Conservation (phyloP, 2,797 vertebrate species). For the Alouatta caraya region DNA sequence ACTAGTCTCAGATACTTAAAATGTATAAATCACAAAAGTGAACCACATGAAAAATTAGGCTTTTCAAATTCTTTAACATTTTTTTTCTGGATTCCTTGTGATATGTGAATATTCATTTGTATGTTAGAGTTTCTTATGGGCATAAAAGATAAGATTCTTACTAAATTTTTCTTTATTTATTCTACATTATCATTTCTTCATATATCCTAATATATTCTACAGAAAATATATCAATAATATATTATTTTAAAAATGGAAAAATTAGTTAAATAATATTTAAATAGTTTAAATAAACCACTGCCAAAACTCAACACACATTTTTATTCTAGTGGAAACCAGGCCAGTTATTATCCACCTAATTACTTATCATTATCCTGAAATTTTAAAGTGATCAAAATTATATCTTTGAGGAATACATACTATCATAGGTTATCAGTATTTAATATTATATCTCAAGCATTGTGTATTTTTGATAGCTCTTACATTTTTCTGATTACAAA, state of each 20-base stretch:
- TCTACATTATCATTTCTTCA: background rate
- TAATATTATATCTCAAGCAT: background rate
- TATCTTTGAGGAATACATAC: background rate
- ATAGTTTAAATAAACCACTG: background rate
- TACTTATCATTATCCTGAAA: slow-evolving; percentile 23
- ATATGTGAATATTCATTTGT: slow-evolving; percentile 23
- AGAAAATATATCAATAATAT: slow-evolving; percentile 11
- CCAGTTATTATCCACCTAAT: background rate
- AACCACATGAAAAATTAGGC: background rate
- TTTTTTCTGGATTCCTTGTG: slow-evolving; percentile 13
- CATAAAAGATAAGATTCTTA: slow-evolving; percentile 38
- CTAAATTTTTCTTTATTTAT: slow-evolving; percentile 30
- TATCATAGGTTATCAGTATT: background rate
- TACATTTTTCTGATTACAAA: slow-evolving; percentile 25
- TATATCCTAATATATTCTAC: slow-evolving; percentile 22
- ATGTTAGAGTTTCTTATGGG: background rate
- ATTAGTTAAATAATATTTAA: background rate
- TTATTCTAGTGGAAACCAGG: background rate
- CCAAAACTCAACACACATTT: slow-evolving; percentile 12
- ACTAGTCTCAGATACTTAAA: background rate
- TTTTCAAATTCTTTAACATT: slow-evolving; percentile 23
- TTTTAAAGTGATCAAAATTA: background rate
- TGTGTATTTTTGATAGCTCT: background rate
- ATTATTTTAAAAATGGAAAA: background rate
- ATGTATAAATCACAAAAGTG: slow-evolving; percentile 32